A percentile compares a stretch with the other conserved stretches of the same genome.
phyloP scores from a whole-genome alignment of 2,888 invertebrate species.

The Prenolepis imparis region DNA sequence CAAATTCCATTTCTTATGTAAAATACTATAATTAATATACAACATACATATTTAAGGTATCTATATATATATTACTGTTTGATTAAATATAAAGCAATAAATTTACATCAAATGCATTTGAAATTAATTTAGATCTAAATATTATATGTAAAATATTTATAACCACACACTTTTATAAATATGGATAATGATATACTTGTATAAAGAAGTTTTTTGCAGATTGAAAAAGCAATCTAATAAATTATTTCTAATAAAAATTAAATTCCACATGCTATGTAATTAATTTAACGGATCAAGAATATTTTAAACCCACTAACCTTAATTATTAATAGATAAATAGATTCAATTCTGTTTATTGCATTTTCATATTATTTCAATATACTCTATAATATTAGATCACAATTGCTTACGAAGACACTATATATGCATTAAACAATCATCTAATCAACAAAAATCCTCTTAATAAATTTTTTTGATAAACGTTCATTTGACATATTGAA shows the following conservation, averaged over 20 bases:
- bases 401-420: not conserved
- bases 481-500: conserved; percentile 64
- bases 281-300: not conserved
- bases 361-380: conserved; percentile 25
- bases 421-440: not conserved
- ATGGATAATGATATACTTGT: not conserved
- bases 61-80: conserved; percentile 15
- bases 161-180: not conserved
- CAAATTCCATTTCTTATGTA: not conserved
- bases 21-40: not conserved
- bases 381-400: not conserved
- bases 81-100: conserved; percentile 16
- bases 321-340: conserved; percentile 33
- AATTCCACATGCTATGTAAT: not conserved
- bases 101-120: not conserved
- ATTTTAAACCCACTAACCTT: conserved; percentile 66
- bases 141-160: not conserved
- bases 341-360: conserved; percentile 16
- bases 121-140: not conserved
- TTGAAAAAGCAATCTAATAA: conserved; percentile 19
- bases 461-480: too few species aligned
- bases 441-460: conserved; percentile 5
- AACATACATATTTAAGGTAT: not conserved
- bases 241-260: conserved; percentile 10
- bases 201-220: not conserved